Evolutionary conservation across 2,113 vertebrate species (phyloP), one percentile per base, ranked within the genome.

Genomic region (Dromaius novaehollandiae): DNA sequence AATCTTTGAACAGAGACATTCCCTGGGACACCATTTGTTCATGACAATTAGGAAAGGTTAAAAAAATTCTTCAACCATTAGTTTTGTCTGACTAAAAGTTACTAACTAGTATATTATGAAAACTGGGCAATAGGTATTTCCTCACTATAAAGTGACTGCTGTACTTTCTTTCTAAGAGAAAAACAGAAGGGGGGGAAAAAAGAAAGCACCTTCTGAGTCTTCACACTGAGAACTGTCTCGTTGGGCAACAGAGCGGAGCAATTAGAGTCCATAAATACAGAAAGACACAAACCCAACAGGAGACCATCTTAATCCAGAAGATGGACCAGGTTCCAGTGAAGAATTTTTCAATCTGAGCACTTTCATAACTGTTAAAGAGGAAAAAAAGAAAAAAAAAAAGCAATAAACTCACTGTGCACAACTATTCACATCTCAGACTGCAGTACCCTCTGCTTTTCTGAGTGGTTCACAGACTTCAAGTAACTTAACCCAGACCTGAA

Each of bases 291-390:
- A 99, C 81, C 99, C 99, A 99, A 77, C 99, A 99, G 82, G 99
- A 99, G 6, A 90, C 98, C 99, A 99, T 99, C 98, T 99, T 99
- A 95, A 99, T 98, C 99, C 99, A 99, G 98, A 99, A 99, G 90
- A 99, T 98, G 8, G 99, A 99, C 99, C 98, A 99, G 97, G 99
- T 99, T 32, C 99, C 99, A 0, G 98, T 98, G 95, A 99, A 98
- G 93, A 99, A 98, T 82, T 98, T 98, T 97, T 99, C 99, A 17
- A 99, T 99, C 97, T 98, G 98, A 93, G 99, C 99, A 46, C 97
- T 93, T 81, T 99, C 98, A 1, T 99, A 99, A 94, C 99, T 99
- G 98, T 74, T 55, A 94, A 81, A 40, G 22, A 44, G 1, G 10
- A n/a, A 77, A 34, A 25, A 48, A 25, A n/a, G n/a, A n/a, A 44